Evolutionary conservation across 2,113 vertebrate genomes (phyloP).

Genomic region (Dicentrarchus labrax): DNA sequence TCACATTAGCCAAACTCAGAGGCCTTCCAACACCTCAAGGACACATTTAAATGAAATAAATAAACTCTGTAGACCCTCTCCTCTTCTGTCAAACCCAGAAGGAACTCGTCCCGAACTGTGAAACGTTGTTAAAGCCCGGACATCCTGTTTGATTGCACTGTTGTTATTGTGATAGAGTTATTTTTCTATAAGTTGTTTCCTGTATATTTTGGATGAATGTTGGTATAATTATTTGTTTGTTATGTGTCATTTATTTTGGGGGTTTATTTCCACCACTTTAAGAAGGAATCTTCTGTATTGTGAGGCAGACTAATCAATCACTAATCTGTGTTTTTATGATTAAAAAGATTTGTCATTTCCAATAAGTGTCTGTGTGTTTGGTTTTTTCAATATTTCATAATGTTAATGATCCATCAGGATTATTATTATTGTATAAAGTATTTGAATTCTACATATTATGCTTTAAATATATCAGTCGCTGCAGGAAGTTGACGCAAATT

Average conservation of each 20-base stretch:
- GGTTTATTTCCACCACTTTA: not conserved
- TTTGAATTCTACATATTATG: no score
- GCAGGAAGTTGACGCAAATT: no score
- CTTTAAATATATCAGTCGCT: no score
- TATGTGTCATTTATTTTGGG: not conserved
- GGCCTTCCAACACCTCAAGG: not conserved
- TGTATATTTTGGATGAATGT: constrained; percentile 25
- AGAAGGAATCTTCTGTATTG: not conserved
- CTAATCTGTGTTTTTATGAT: constrained; percentile 8
- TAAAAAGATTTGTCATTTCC: constrained; percentile 6
- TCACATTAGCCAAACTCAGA: no score
- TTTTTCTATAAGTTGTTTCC: constrained; percentile 17
- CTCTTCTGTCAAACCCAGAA: no score
- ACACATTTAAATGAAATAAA: no score
- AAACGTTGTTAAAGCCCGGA: not conserved
- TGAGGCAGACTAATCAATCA: not conserved
- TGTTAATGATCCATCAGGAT: no score
- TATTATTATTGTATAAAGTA: no score
- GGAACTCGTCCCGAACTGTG: not conserved
- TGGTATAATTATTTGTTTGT: constrained; percentile 20
- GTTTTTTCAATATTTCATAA: not conserved
- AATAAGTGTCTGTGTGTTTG: not conserved
- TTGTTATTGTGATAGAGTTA: constrained; percentile 8
- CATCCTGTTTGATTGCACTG: constrained; percentile 14
- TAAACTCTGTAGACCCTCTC: no score